Conservation (phyloP, 2,797 vertebrate genomes). For the Cercopithecus hamlyni region DNA sequence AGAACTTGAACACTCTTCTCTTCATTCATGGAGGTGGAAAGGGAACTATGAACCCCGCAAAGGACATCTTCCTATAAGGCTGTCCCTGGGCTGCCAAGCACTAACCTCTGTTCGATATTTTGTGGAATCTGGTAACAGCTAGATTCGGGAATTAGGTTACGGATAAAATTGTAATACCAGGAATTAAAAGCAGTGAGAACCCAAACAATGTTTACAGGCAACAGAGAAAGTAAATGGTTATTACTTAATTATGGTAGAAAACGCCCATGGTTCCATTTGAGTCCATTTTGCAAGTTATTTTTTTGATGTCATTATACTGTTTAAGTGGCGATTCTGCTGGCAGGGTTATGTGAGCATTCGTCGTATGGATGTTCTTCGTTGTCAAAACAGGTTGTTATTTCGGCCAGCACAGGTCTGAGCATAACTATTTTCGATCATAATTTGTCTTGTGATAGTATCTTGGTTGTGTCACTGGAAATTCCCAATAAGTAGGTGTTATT, state of each 20-base stretch:
- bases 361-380: neutral
- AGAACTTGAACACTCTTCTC: neutral
- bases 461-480: constrained; percentile 30
- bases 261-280: neutral
- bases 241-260: neutral
- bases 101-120: neutral
- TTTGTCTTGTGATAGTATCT: neutral
- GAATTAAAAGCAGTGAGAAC: neutral
- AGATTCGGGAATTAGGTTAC: neutral
- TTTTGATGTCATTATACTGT: neutral
- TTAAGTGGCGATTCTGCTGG: neutral
- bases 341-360: neutral
- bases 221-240: neutral
- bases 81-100: neutral
- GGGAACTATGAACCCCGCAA: neutral
- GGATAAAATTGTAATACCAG: neutral
- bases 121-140: neutral
- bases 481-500: neutral
- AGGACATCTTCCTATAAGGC: neutral
- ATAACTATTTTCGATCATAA: neutral
- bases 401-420: neutral
- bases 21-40: neutral
- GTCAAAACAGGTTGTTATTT: neutral
- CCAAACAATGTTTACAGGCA: neutral
- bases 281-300: neutral